These are phyloP conservation scores for Montipora foliosa DNA, from an alignment of 64 coral and sea anemone genomes.

Conservation along the genomic window DNA sequence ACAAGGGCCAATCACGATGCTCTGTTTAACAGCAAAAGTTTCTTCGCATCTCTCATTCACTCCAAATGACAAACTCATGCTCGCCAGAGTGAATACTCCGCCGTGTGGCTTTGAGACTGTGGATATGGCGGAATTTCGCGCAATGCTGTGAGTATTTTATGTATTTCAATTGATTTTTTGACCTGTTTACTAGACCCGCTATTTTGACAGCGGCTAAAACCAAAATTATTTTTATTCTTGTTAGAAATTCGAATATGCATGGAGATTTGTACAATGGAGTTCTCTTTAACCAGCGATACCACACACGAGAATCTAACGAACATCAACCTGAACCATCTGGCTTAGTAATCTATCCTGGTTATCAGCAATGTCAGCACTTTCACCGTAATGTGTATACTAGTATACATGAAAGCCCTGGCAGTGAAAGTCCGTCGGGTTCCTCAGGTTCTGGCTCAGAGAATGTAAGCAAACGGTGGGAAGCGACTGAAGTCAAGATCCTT, in stretches of 20 bases:
- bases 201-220: conserved; percentile 51
- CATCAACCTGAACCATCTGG: conserved; percentile 37
- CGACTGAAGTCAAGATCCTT: conserved; percentile 25
- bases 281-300: conserved; percentile 41
- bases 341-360: conserved; percentile 50
- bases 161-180: conserved; percentile 3
- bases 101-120: not conserved
- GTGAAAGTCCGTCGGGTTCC: conserved; percentile 25
- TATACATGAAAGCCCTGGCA: conserved; percentile 34
- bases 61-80: not conserved
- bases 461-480: conserved; percentile 43
- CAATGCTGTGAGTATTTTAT: conserved; percentile 45
- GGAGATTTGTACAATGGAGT: conserved; percentile 49
- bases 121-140: conserved; percentile 38
- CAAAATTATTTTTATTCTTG: conserved; percentile 59
- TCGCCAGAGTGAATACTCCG: not conserved
- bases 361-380: conserved; percentile 60
- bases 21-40: conserved; percentile 21
- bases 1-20: conserved; percentile 44
- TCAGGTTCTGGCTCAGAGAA: conserved; percentile 27
- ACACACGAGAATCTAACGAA: conserved; percentile 21
- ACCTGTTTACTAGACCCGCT: conserved; percentile 20
- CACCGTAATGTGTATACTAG: conserved; percentile 13
- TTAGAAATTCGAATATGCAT: conserved; percentile 63
- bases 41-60: conserved; percentile 35